Evolutionary conservation across 2,888 invertebrate genomes (phyloP), one percentile per base, ranked within the genome.

Genomic region (Tinea trinotella): DNA sequence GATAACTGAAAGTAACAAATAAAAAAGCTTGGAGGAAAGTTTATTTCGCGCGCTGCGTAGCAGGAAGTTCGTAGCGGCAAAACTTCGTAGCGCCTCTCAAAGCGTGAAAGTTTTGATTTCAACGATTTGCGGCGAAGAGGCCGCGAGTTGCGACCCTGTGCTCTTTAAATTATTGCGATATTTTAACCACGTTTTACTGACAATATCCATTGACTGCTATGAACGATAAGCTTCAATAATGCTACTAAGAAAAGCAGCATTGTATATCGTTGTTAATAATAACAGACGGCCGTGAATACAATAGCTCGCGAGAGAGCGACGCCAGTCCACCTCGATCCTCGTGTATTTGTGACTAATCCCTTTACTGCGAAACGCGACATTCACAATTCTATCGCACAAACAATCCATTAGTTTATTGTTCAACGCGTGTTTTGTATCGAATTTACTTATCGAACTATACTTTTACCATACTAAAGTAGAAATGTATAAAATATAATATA

Each of bases 101-200:
- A 83, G 84, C 83, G 85, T 82, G 85, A 85, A 85, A 85, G 84
- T 85, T 84, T 84, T 85, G 84, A 85, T 84, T 85, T 83, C 85
- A 82, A 85, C 84, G 83, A 85, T 84, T 84, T 84, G 83, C 74
- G 79, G 82, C 74, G 76, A 73, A 74, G 76, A 79, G 76, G 75
- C 80, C 76, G 76, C 71, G 76, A 79, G 77, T 78, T 79, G 77
- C 69, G 68, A 40, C 40, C 82, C 78, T 70, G 73, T 67, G 61
- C 68, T 66, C 62, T 60, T 55, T 58, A n/a, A 30, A 78, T 71
- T 61, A 66, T 30, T 40, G 40, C 54, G 10, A 5, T 3, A 10
- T 19, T 19, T 48, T 4, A 10, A 2, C 30, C 7, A 30, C n/a
- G 7, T 2, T n/a, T 4, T 2, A 7, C 7, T 2, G n/a, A 30